Evolutionary conservation across 2,888 invertebrate species (phyloP).

Genomic region (Piscicola geometra): DNA sequence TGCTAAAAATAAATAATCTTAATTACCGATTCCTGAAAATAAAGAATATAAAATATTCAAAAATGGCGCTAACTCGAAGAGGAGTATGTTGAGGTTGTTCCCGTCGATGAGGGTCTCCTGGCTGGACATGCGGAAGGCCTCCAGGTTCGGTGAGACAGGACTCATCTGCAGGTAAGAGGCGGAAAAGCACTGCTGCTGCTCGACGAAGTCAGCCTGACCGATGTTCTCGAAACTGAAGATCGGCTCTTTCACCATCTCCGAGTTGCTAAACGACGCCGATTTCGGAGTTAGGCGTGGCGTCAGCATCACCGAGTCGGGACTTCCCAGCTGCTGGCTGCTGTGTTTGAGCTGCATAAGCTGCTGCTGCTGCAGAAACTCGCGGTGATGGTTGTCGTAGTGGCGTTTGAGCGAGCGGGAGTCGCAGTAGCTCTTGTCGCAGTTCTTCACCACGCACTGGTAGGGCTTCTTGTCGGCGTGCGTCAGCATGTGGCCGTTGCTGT

Average conservation of each 20-base stretch:
- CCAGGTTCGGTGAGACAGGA: slow-evolving; percentile 17
- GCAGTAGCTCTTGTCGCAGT: slow-evolving; percentile 95
- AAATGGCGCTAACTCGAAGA: slow-evolving; percentile 2
- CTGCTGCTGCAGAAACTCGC: slow-evolving; percentile 37
- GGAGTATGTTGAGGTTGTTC: not conserved
- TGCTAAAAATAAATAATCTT: too few species aligned
- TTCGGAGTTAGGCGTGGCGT: slow-evolving; percentile 36
- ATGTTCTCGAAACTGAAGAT: slow-evolving; percentile 36
- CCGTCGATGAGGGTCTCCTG: not conserved
- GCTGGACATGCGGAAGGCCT: too few species aligned
- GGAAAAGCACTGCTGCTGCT: not conserved
- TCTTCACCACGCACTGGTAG: slow-evolving; percentile 90
- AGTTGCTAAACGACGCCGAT: slow-evolving; percentile 15
- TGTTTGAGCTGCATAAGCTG: slow-evolving; percentile 32
- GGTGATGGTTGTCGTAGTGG: slow-evolving; percentile 90
- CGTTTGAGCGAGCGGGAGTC: slow-evolving; percentile 88
- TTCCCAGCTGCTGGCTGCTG: not conserved
- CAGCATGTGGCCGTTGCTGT: slow-evolving; percentile 92
- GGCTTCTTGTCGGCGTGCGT: slow-evolving; percentile 96
- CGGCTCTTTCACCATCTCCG: not conserved
- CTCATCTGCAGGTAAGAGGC: slow-evolving; percentile 22
- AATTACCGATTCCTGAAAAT: too few species aligned
- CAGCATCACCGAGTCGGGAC: slow-evolving; percentile 23
- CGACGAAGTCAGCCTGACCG: not conserved
- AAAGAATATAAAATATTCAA: too few species aligned